Conservation (phyloP, 1,140 invertebrate genomes). For the Drosophila lacertosa region DNA sequence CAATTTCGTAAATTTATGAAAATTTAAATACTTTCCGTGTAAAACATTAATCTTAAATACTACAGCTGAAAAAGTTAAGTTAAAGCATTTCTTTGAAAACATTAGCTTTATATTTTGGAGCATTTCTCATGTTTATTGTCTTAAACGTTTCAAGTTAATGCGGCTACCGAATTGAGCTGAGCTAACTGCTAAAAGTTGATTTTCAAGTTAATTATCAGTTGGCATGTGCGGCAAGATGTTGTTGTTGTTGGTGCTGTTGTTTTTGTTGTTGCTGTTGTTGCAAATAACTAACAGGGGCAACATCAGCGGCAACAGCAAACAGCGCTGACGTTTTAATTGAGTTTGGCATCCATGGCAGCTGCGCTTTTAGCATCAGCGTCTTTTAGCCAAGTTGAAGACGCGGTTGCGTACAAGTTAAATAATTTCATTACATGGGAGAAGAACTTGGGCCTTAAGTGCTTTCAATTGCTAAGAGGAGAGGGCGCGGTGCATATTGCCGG, state of each 20-base stretch:
- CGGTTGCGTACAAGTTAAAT: constrained; percentile 70
- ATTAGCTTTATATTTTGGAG: background rate
- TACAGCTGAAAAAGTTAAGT: too few relatives aligned
- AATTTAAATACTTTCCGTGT: too few relatives aligned
- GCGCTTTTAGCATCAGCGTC: constrained; percentile 31
- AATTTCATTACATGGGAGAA: constrained; percentile 70
- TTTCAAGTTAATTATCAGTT: constrained; percentile 80
- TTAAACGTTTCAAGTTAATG: constrained; percentile 14
- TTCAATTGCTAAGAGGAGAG: constrained; percentile 21
- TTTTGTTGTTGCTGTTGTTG: constrained; percentile 18
- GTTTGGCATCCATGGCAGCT: constrained; percentile 73
- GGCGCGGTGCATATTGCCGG: background rate
- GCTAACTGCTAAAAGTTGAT: constrained; percentile 62
- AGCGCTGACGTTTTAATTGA: constrained; percentile 77
- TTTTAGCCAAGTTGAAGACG: constrained; percentile 39
- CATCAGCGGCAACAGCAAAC: constrained; percentile 22
- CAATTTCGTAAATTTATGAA: background rate
- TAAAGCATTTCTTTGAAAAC: background rate
- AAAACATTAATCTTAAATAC: background rate
- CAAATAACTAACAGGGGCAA: constrained; percentile 37
- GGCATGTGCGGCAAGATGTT: constrained; percentile 65
- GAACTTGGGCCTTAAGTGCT: constrained; percentile 13
- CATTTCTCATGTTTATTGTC: constrained; percentile 14
- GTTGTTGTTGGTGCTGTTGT: constrained; percentile 38
- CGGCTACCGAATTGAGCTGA: constrained; percentile 37